Evolutionary conservation across 1,140 invertebrate species (phyloP), one percentile per base, ranked within the genome.

Genomic region (Brachystomella parvula): DNA sequence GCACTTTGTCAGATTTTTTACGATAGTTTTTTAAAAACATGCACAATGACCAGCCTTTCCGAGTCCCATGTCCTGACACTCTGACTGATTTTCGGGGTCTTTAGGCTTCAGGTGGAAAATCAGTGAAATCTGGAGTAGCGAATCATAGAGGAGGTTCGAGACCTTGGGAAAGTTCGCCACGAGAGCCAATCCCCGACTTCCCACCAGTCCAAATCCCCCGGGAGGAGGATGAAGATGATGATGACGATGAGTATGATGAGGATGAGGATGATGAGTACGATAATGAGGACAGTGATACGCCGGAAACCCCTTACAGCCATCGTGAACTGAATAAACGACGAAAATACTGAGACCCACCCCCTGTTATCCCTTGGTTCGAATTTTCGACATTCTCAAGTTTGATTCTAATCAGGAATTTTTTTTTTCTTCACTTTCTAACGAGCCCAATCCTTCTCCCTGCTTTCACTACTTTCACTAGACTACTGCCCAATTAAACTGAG

Each of bases 141-240:
- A 53, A 53, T 53, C 3, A 26, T 53, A 53, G 49, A 24, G 49
- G 49, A 19, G 49, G 49, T 6, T 53, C 49, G 12, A 53, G 49
- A 53, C 60, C 31, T 32, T 39, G n/a, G 33, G 31, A 44, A 15
- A 6, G 12, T 12, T 35, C 30, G 28, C 28, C 67, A 26, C 65
- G 76, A 28, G 77, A 78, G 65, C 76, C 77, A 69, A 78, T 78
- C 63, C 77, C 77, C 2, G 77, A 78, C 71, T 78, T 78, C 72
- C 75, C 74, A 39, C 74, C 73, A 19, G 67, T 74, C 29, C 72
- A 77, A 65, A 75, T 75, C 1, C 74, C 74, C 1, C 74, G 73
- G 35, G 73, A 74, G 32, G 74, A 75, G 64, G 69, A 67, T 57
- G 70, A 60, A 24, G 69, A 59, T 74, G 75, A 63, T 6, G 63